Base-by-base conservation (phyloP, 2,888 invertebrate species). In the Gastrophysa polygoni region DNA sequence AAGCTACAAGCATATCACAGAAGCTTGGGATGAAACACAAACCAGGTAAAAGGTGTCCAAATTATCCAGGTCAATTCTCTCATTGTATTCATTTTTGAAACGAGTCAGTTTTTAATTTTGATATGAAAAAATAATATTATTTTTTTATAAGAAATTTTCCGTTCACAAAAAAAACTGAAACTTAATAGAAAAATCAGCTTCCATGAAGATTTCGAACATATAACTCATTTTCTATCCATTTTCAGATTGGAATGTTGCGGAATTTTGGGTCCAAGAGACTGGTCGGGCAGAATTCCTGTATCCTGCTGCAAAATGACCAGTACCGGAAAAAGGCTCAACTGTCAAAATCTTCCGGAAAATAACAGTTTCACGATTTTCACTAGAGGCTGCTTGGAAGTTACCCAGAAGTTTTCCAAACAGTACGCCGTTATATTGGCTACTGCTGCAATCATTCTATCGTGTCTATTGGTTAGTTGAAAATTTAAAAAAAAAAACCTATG, bases 11-110 rank as follows among this genome's bases (percentile, higher is more conserved):
- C 86, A 89, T 64, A 88, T 92, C 61, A 91, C 91, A 1, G 86
- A 87, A 60, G 90, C 95, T 0, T 96, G 96, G 96, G 94, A 96
- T 78, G 88, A 89, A 66, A 92, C 95, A 0, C 96, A 97, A 80
- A 87, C 87, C 28, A 85, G 91, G 82, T 69, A 61, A 46, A 18
- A n/a, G n/a, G n/a, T n/a, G n/a, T n/a, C n/a, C n/a, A n/a, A n/a
- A n/a, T n/a, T n/a, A n/a, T n/a, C n/a, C n/a, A n/a, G n/a, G n/a
- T n/a, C n/a, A n/a, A n/a, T n/a, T n/a, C n/a, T n/a, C n/a, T n/a
- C n/a, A n/a, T n/a, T n/a, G n/a, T n/a, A n/a, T n/a, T n/a, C n/a
- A n/a, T n/a, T n/a, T n/a, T n/a, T n/a, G n/a, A n/a, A n/a, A n/a
- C n/a, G n/a, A n/a, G n/a, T n/a, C n/a, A n/a, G n/a, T n/a, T n/a